A percentile compares a stretch with the other conserved stretches of the same genome.
Conservation (phyloP, 1,140 invertebrate species). For the Drosophila grimshawi region DNA sequence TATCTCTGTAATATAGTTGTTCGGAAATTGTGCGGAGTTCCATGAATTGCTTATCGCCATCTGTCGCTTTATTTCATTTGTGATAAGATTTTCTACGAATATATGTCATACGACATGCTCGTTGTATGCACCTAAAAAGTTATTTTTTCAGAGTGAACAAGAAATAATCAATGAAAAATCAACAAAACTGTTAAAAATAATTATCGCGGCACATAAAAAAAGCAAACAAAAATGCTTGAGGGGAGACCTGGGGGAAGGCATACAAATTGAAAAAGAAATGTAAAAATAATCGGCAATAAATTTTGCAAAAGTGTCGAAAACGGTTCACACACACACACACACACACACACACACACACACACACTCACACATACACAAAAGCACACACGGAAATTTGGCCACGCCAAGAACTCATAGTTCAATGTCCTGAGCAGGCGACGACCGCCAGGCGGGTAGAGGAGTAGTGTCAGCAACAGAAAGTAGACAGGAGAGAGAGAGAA, state of each 20-base stretch:
- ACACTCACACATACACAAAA: conserved; percentile 51
- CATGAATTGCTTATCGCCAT: too few relatives aligned
- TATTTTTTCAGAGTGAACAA: neutral
- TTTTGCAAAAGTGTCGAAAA: conserved; percentile 81
- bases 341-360: conserved; percentile 50
- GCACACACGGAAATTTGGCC: conserved; percentile 68
- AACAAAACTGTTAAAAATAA: conserved; percentile 77
- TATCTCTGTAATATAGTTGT: too few relatives aligned
- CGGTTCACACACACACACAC: conserved; percentile 69
- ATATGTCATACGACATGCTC: too few relatives aligned
- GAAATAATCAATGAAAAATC: conserved; percentile 71
- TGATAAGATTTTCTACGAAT: too few relatives aligned
- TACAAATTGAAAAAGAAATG: conserved; percentile 72
- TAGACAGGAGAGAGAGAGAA: neutral
- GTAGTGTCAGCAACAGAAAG: conserved; percentile 12
- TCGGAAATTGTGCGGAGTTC: too few relatives aligned
- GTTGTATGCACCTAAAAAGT: too few relatives aligned
- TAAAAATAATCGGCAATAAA: conserved; percentile 83
- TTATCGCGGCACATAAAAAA: conserved; percentile 58
- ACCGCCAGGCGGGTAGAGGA: conserved; percentile 11
- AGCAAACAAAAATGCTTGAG: neutral
- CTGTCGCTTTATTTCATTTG: too few relatives aligned
- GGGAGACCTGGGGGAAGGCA: conserved; percentile 1
- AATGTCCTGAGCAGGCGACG: conserved; percentile 71
- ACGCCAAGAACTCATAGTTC: conserved; percentile 79